A percentile compares a stretch with the other conserved stretches of the same genome.
phyloP scores from a whole-genome alignment of 1,140 invertebrate species.

The Papilio aristodemus region DNA sequence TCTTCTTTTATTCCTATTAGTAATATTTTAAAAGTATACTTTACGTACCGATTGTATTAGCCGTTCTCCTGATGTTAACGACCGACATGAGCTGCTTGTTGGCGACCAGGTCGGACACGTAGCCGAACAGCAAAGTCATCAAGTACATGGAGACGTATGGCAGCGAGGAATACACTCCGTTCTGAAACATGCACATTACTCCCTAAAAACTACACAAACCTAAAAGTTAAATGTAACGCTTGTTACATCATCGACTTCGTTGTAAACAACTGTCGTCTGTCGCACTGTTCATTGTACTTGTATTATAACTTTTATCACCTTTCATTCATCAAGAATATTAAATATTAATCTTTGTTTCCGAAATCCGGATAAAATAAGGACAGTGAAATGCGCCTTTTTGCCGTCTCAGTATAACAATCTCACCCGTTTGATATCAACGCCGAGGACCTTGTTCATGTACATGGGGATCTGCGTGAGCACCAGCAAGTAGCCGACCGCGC shows the following conservation, averaged over 20 bases:
- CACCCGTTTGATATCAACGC: constrained; percentile 86
- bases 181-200: constrained; percentile 60
- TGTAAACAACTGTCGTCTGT: too few species aligned
- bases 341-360: too few species aligned
- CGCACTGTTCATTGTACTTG: too few species aligned
- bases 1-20: not conserved
- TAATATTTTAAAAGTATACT: not conserved
- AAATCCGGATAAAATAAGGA: too few species aligned
- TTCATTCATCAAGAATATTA: too few species aligned
- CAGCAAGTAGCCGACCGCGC: constrained; percentile 92
- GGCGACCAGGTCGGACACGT: constrained; percentile 56
- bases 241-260: too few species aligned
- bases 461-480: constrained; percentile 91
- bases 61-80: constrained; percentile 63
- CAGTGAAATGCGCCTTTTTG: too few species aligned
- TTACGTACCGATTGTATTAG: constrained; percentile 69
- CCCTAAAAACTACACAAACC: too few species aligned
- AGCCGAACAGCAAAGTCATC: constrained; percentile 62
- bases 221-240: too few species aligned
- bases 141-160: constrained; percentile 81
- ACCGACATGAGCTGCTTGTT: constrained; percentile 54
- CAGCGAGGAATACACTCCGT: constrained; percentile 83
- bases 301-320: too few species aligned
- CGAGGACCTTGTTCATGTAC: constrained; percentile 89
- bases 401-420: constrained; percentile 35